Percentiles rank a stretch among this genome's conserved stretches.
Conservation (phyloP, 2,888 invertebrate genomes). For the Drosophila sordidula region DNA sequence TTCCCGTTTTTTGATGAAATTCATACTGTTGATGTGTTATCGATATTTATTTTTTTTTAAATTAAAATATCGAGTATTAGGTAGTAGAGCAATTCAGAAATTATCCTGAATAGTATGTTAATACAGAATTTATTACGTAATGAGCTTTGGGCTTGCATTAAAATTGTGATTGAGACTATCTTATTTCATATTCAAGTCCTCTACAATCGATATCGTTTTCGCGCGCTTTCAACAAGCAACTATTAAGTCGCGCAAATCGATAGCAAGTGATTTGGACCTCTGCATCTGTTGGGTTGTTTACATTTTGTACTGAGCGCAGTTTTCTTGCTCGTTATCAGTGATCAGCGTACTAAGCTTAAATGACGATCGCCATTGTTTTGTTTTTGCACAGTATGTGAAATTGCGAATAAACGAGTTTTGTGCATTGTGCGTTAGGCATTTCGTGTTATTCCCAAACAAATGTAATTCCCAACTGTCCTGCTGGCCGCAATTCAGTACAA, state of each 20-base stretch:
- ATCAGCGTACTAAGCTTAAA: slow-evolving; percentile 31
- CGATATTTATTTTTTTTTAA: not conserved
- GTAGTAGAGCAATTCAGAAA: too few relatives aligned
- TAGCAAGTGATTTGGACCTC: not conserved
- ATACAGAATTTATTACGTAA: too few relatives aligned
- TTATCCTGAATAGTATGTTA: too few relatives aligned
- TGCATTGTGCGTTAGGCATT: slow-evolving; percentile 5
- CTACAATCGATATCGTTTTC: not conserved
- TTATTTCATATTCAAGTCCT: not conserved
- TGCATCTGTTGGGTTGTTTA: not conserved
- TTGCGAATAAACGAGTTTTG: slow-evolving; percentile 9
- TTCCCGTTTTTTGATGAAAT: not conserved
- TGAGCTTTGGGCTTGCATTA: not conserved
- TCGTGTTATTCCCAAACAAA: slow-evolving; percentile 15
- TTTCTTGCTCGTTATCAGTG: not conserved
- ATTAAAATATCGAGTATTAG: too few relatives aligned
- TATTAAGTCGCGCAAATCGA: not conserved
- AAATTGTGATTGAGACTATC: not conserved
- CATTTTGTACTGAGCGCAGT: not conserved
- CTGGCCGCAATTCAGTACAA: not conserved
- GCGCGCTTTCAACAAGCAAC: not conserved
- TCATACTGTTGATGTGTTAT: not conserved
- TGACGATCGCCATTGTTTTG: slow-evolving; percentile 41
- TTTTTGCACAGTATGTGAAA: slow-evolving; percentile 11
- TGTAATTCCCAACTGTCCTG: slow-evolving; percentile 29